Conservation (phyloP, 2,888 invertebrate species). For the Ochropleura leucogaster region DNA sequence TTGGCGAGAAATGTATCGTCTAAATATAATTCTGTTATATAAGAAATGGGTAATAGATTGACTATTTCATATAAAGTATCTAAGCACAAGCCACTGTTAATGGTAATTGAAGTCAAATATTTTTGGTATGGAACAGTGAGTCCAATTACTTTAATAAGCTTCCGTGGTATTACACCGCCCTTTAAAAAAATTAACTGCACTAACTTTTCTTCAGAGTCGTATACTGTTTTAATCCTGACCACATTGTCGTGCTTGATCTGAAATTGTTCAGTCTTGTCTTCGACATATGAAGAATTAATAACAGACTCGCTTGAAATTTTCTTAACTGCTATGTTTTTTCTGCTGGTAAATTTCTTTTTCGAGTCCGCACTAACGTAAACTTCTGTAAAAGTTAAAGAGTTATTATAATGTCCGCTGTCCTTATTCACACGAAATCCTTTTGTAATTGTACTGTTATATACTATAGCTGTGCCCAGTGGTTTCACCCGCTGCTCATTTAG, state of each 20-base stretch:
- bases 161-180: slow-evolving; percentile 70
- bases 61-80: slow-evolving; percentile 73
- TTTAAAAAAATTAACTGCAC: slow-evolving; percentile 73
- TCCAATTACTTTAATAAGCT: slow-evolving; percentile 72
- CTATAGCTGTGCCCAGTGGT: too few species aligned
- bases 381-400: too few species aligned
- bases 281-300: background rate
- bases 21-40: slow-evolving; percentile 77
- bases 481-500: too few species aligned
- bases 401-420: background rate
- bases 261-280: background rate
- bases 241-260: accelerated
- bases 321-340: too few species aligned
- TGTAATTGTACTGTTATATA: background rate
- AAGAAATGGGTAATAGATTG: slow-evolving; percentile 69
- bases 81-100: slow-evolving; percentile 71
- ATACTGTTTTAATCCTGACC: slow-evolving; percentile 63
- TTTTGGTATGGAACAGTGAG: slow-evolving; percentile 72
- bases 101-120: slow-evolving; percentile 66
- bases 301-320: too few species aligned
- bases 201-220: slow-evolving; percentile 69
- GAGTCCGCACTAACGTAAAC: too few species aligned
- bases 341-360: too few species aligned
- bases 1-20: slow-evolving; percentile 72
- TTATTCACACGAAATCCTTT: background rate